Percentiles rank a stretch among this genome's conserved stretches.
These are phyloP conservation scores for Oryzias celebensis DNA, from an alignment of 2,113 vertebrate species.

Conservation along the genomic window DNA sequence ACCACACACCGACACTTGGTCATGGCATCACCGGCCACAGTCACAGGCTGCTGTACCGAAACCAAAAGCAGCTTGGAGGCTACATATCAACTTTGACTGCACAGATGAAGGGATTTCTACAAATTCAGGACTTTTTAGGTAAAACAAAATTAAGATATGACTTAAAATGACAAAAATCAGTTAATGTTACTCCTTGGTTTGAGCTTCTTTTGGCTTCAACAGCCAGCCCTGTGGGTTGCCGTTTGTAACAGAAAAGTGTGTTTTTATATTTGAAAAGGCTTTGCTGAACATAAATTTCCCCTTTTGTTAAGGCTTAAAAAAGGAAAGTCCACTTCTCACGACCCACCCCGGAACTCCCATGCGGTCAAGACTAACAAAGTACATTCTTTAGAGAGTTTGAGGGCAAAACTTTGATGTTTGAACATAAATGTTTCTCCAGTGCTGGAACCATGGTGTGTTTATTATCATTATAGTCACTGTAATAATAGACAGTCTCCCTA, in stretches of 20 bases:
- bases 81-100: constrained; percentile 1
- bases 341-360: constrained; percentile 34
- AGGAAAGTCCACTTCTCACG: constrained; percentile 53
- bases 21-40: constrained; percentile 36
- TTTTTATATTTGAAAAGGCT: constrained; percentile 24
- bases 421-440: constrained; percentile 37
- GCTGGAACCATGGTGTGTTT: constrained; percentile 18
- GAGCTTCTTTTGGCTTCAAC: constrained; percentile 25
- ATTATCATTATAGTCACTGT: constrained; percentile 29
- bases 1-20: constrained; percentile 49
- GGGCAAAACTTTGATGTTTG: constrained; percentile 27
- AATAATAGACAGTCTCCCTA: constrained; percentile 51
- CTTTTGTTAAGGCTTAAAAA: constrained; percentile 75
- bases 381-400: constrained; percentile 74
- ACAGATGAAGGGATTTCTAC: constrained; percentile 30
- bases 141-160: background rate
- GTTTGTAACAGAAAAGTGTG: constrained; percentile 2
- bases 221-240: constrained; percentile 12
- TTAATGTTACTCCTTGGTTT: constrained; percentile 21
- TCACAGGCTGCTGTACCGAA: constrained; percentile 35
- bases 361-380: constrained; percentile 72
- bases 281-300: constrained; percentile 36
- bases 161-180: background rate
- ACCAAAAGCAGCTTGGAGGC: background rate
- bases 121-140: constrained; percentile 5